A percentile compares a stretch with the other conserved stretches of the same genome.
These are phyloP conservation scores for Pangasianodon hypophthalmus DNA, from an alignment of 2,113 vertebrate genomes.

Conservation along the genomic window DNA sequence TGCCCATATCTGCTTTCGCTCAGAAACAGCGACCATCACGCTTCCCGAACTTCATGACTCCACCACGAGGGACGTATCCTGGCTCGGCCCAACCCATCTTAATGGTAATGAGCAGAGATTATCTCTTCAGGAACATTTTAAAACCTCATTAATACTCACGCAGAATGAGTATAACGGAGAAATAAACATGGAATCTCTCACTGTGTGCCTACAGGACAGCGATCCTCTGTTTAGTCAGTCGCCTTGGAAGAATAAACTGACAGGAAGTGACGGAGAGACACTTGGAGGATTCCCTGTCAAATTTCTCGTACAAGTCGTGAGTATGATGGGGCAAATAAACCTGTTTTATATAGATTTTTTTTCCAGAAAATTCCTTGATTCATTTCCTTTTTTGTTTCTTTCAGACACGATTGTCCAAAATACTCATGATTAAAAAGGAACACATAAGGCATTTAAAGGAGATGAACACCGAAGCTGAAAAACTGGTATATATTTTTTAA, in stretches of 20 bases:
- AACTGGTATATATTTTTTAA: conserved; percentile 79
- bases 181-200: neutral
- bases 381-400: conserved; percentile 53
- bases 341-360: neutral
- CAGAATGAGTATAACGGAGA: neutral
- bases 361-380: conserved; percentile 45
- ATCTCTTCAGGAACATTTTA: neutral
- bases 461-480: conserved; percentile 98
- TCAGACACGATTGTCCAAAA: conserved; percentile 95
- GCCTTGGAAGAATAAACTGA: conserved; percentile 90
- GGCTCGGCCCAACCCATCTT: conserved; percentile 85
- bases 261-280: conserved; percentile 88
- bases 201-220: conserved; percentile 77
- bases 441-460: conserved; percentile 96
- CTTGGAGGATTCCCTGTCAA: conserved; percentile 97
- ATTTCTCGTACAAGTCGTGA: conserved; percentile 98
- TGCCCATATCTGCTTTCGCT: conserved; percentile 97
- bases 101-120: conserved; percentile 71
- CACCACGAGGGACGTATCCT: conserved; percentile 84
- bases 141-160: neutral
- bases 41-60: conserved; percentile 86
- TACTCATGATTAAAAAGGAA: conserved; percentile 99
- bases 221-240: conserved; percentile 92
- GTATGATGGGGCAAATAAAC: conserved; percentile 52
- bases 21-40: conserved; percentile 92